A percentile compares a stretch with the other conserved stretches of the same genome.
These are phyloP conservation scores for Phodopus roborovskii DNA, from an alignment of 2,113 vertebrate species.

Conservation along the genomic window DNA sequence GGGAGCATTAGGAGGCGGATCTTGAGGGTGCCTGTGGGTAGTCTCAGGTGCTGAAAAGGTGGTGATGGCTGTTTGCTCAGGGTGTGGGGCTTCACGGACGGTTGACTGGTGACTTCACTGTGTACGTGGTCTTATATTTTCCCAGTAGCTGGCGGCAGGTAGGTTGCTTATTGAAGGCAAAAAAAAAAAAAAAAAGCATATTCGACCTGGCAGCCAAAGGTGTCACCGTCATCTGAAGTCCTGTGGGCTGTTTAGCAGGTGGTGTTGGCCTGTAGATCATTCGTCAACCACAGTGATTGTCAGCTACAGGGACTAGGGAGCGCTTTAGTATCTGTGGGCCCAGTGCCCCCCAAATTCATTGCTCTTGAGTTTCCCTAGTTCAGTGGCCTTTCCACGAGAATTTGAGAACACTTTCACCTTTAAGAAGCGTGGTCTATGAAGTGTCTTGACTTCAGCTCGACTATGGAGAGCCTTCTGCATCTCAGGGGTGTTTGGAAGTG, in stretches of 20 bases:
- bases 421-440: neutral
- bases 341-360: neutral
- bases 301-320: too few relatives aligned
- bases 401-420: neutral
- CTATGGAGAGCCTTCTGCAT: neutral
- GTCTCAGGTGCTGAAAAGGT: neutral
- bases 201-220: neutral
- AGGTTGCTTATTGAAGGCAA: neutral
- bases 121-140: neutral
- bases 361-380: neutral
- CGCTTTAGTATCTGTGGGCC: neutral
- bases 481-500: neutral
- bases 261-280: too few relatives aligned
- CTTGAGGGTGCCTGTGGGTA: neutral
- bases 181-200: neutral
- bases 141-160: neutral
- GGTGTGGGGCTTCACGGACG: too few relatives aligned
- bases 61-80: neutral
- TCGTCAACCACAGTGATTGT: fast-evolving
- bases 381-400: neutral
- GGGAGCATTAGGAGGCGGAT: too few relatives aligned
- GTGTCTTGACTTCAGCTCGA: neutral
- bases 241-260: neutral
- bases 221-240: neutral
- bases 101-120: neutral